phyloP scores from a whole-genome alignment of 2,797 vertebrate species.

The Scyliorhinus canicula region DNA sequence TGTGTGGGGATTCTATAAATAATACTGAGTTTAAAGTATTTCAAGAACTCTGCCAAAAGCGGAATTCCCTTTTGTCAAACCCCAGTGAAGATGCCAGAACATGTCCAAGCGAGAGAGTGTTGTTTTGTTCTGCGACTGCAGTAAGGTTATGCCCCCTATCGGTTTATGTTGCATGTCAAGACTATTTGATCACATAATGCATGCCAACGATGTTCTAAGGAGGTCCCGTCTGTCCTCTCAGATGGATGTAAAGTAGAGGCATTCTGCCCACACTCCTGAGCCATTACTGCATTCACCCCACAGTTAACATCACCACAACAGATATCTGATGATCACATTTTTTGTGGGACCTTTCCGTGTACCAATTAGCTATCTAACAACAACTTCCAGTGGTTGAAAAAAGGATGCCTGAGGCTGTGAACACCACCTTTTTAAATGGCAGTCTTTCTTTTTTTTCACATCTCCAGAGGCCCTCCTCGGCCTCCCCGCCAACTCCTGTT shows the following conservation, averaged over 20 bases:
- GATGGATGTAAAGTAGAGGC: not conserved
- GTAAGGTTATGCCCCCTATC: not conserved
- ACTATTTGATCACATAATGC: not conserved
- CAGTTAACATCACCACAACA: not conserved
- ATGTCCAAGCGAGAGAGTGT: not conserved
- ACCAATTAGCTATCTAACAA: not conserved
- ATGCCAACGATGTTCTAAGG: not conserved
- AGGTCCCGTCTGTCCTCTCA: not conserved
- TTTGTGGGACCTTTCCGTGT: no score
- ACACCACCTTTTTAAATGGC: not conserved
- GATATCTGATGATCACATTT: not conserved
- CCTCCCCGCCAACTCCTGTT: not conserved
- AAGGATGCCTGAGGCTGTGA: not conserved
- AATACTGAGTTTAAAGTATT: not conserved
- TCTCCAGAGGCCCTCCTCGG: not conserved
- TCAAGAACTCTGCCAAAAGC: not conserved
- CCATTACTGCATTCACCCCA: not conserved
- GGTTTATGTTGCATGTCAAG: not conserved
- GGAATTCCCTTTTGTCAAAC: not conserved
- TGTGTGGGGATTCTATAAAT: not conserved
- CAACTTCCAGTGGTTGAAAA: not conserved
- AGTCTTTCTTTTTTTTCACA: not conserved
- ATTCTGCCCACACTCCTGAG: not conserved
- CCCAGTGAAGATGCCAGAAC: not conserved
- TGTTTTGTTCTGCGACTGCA: not conserved